Percentiles rank a stretch among this genome's conserved stretches.
Conservation (phyloP, 2,113 vertebrate species). For the Pteronura brasiliensis region DNA sequence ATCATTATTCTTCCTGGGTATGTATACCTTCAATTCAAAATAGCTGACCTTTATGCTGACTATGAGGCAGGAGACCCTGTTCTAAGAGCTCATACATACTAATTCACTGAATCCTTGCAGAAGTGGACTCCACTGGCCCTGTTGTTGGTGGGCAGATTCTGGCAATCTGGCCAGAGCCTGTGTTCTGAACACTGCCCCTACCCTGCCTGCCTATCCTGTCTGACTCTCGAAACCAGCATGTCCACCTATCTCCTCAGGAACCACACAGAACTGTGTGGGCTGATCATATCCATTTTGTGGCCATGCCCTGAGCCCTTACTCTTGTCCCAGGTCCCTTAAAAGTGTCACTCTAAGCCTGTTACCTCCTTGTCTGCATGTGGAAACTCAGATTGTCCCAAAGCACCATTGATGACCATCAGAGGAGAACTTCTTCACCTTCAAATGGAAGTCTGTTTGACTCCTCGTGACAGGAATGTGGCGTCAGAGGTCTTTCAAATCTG, state of each 20-base stretch:
- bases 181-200: background rate
- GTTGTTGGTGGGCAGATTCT: background rate
- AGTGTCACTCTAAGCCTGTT: background rate
- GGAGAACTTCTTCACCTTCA: background rate
- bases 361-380: background rate
- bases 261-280: background rate
- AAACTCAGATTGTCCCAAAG: background rate
- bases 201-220: background rate
- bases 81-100: background rate
- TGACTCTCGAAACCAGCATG: background rate
- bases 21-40: conserved; percentile 35
- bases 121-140: background rate
- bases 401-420: background rate
- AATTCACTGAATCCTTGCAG: background rate
- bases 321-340: background rate
- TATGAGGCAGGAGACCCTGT: background rate
- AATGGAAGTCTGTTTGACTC: background rate
- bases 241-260: background rate
- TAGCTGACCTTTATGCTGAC: conserved; percentile 28
- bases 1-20: background rate
- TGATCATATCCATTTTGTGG: background rate
- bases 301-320: background rate
- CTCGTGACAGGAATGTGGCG: background rate
- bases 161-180: background rate
- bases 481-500: background rate